Percentiles rank a stretch among this genome's conserved stretches.
phyloP scores from a whole-genome alignment of 2,113 vertebrate species.

The Nicator chloris region DNA sequence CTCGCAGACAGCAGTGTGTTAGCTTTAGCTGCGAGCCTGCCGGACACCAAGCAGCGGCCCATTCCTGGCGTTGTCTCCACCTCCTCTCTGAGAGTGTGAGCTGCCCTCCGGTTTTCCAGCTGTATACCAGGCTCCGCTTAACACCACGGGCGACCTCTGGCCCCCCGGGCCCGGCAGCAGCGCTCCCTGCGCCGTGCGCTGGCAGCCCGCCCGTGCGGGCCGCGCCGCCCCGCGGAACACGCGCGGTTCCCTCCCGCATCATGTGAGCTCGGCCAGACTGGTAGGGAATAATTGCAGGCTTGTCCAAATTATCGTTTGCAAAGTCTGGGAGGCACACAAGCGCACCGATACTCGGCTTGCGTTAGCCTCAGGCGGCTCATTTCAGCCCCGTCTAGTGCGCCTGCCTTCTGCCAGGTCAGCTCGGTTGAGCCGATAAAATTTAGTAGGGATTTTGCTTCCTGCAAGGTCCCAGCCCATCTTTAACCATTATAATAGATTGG shows the following conservation, averaged over 20 bases:
- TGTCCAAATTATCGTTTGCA: background rate
- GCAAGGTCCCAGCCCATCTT: background rate
- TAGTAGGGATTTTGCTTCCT: background rate
- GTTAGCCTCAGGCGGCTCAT: background rate
- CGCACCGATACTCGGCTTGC: background rate
- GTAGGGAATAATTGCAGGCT: background rate
- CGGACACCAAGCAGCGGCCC: background rate
- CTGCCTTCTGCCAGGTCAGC: background rate
- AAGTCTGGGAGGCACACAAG: background rate
- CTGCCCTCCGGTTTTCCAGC: background rate
- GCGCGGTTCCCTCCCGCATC: background rate
- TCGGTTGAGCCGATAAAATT: background rate
- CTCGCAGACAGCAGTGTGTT: background rate
- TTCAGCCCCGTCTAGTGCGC: background rate
- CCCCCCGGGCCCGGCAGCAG: background rate
- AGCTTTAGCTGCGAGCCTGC: background rate
- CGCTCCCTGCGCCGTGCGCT: background rate
- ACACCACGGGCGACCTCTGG: background rate
- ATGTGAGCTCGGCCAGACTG: background rate
- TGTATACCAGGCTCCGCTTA: constrained; percentile 1
- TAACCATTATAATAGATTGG: background rate
- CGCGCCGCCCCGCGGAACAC: background rate
- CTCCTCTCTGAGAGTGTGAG: accelerated
- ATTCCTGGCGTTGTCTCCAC: background rate
- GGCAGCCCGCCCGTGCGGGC: background rate